Evolutionary conservation across 2,888 invertebrate genomes (phyloP).

Genomic region (Unio delphinus): DNA sequence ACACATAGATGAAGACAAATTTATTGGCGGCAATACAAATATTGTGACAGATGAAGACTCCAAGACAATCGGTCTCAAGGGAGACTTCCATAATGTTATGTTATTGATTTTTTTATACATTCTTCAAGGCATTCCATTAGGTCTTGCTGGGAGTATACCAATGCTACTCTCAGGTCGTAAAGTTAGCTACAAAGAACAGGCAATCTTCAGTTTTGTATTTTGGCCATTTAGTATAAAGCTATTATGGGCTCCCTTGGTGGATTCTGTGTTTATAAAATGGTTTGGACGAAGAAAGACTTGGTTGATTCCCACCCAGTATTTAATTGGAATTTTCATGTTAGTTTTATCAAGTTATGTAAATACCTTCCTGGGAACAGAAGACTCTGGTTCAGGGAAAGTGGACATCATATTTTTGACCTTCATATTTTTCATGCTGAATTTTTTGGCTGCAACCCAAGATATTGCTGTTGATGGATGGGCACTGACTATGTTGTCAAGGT

Average conservation of each 20-base stretch:
- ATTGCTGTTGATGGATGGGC: constrained; percentile 99
- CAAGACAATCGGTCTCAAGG: constrained; percentile 34
- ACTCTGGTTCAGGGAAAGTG: constrained; percentile 70
- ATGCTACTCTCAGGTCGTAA: constrained; percentile 94
- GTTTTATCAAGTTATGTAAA: constrained; percentile 79
- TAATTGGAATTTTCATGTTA: constrained; percentile 90
- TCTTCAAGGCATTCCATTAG: constrained; percentile 89
- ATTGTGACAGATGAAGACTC: background rate
- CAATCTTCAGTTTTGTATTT: constrained; percentile 85
- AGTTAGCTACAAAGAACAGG: constrained; percentile 94
- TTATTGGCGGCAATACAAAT: background rate
- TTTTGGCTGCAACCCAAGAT: constrained; percentile 98
- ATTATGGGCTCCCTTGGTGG: constrained; percentile 98
- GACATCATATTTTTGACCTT: constrained; percentile 77
- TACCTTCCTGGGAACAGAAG: constrained; percentile 82
- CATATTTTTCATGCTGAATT: constrained; percentile 92
- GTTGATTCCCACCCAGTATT: constrained; percentile 93
- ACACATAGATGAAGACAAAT: constrained; percentile 1
- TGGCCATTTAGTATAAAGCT: constrained; percentile 93
- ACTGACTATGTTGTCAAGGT: constrained; percentile 96
- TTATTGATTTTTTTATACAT: constrained; percentile 93
- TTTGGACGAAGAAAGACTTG: constrained; percentile 93
- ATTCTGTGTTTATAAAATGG: constrained; percentile 85
- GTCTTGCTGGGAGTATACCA: constrained; percentile 93
- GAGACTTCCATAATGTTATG: constrained; percentile 79